These are phyloP conservation scores for Hymenochirus boettgeri DNA, from an alignment of 2,113 vertebrate genomes.

Conservation along the genomic window DNA sequence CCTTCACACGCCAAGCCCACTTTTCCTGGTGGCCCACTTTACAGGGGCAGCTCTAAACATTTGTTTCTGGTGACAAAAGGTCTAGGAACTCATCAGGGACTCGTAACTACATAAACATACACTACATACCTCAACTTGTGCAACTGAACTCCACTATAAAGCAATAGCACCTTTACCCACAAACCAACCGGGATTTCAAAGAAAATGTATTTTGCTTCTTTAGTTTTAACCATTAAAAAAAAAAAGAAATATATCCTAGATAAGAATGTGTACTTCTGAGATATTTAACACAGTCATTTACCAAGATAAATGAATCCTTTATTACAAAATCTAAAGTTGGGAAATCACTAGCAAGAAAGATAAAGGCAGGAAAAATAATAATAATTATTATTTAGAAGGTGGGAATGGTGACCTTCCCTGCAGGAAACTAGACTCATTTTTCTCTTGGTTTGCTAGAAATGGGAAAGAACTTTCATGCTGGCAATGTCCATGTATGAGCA, in stretches of 20 bases:
- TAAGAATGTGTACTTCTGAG: neutral
- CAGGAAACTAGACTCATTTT: conserved; percentile 19
- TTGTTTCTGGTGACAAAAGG: no score
- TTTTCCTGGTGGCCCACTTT: no score
- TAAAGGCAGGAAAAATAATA: conserved; percentile 24
- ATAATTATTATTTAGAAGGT: conserved; percentile 21
- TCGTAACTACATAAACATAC: no score
- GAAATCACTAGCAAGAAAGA: conserved; percentile 18
- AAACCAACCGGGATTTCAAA: no score
- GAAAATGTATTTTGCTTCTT: no score
- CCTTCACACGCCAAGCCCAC: no score
- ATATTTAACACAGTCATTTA: conserved; percentile 15
- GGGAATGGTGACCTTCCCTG: conserved; percentile 21
- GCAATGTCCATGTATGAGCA: conserved; percentile 18
- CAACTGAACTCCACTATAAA: no score
- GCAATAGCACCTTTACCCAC: no score
- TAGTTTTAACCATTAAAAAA: no score
- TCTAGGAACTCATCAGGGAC: no score
- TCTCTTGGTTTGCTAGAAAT: conserved; percentile 21
- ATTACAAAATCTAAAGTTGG: conserved; percentile 17
- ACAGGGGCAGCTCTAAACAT: no score
- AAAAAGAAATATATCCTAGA: neutral
- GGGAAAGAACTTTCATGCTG: conserved; percentile 32
- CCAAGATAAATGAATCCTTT: conserved; percentile 32
- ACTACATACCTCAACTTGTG: no score